Percentiles rank a stretch among this genome's conserved stretches.
phyloP scores from a whole-genome alignment of 2,888 invertebrate species.

The Subacronicta megacephala region DNA sequence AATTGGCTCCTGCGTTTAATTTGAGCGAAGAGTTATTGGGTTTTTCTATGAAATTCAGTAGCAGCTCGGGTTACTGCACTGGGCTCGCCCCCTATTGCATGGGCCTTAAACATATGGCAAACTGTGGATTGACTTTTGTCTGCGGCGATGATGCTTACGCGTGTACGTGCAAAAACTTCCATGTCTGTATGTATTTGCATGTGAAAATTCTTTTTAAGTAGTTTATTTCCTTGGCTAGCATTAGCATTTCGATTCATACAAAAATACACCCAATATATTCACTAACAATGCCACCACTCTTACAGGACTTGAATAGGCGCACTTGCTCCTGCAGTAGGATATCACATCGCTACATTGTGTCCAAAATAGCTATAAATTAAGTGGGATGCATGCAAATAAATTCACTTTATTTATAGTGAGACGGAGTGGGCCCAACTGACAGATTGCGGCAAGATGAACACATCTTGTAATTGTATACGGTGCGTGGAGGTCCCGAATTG shows the following conservation, averaged over 20 bases:
- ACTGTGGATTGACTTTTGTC: no score
- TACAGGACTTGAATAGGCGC: slow-evolving; percentile 39
- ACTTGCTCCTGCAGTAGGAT: slow-evolving; percentile 58
- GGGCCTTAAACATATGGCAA: no score
- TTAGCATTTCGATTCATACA: slow-evolving; percentile 5
- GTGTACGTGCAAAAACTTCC: no score
- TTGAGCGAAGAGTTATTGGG: no score
- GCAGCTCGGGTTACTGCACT: no score
- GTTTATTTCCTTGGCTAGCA: no score
- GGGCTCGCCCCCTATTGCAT: no score
- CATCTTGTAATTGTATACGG: slow-evolving; percentile 85
- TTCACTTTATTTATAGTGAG: slow-evolving; percentile 80
- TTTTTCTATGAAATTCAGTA: no score
- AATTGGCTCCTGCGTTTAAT: no score
- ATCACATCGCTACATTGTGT: slow-evolving; percentile 72
- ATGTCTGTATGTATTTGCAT: no score
- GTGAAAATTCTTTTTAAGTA: neutral
- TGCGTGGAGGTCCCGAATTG: slow-evolving; percentile 78
- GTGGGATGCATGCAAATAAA: slow-evolving; percentile 76
- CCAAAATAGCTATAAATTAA: slow-evolving; percentile 86
- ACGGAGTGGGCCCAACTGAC: slow-evolving; percentile 70
- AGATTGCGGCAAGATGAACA: slow-evolving; percentile 85
- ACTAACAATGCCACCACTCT: slow-evolving; percentile 25
- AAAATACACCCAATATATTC: slow-evolving; percentile 42
- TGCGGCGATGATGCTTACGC: no score